Conservation (phyloP, 2,113 vertebrate genomes). For the Hippopotamus amphibius region DNA sequence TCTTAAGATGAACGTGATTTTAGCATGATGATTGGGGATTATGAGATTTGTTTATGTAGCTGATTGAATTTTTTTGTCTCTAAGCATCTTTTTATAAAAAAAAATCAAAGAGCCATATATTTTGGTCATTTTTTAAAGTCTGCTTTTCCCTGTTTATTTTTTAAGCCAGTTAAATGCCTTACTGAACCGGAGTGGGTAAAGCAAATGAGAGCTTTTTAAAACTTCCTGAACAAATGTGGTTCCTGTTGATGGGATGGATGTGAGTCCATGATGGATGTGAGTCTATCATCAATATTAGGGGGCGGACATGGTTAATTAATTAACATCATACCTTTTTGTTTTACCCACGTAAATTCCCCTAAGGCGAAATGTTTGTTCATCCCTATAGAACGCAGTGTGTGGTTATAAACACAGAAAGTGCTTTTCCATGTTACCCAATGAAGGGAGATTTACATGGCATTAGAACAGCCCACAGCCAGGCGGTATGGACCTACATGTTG, state of each 20-base stretch:
- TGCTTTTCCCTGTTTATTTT: not conserved
- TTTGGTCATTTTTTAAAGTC: not conserved
- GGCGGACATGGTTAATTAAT: not conserved
- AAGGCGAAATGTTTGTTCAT: not conserved
- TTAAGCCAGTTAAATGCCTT: not conserved
- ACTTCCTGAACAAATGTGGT: not conserved
- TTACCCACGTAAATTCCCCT: not conserved
- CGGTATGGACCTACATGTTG: too few species aligned
- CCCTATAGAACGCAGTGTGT: not conserved
- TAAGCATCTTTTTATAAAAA: not conserved
- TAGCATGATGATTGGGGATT: not conserved
- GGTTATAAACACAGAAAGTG: not conserved
- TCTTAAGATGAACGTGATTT: constrained; percentile 14
- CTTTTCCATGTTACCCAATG: not conserved
- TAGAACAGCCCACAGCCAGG: not conserved
- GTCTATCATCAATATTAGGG: not conserved
- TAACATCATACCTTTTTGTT: not conserved
- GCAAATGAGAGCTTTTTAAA: not conserved
- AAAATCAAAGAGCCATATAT: not conserved
- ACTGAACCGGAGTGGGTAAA: not conserved
- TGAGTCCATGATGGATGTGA: not conserved
- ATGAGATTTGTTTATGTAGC: not conserved
- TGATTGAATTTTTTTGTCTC: not conserved
- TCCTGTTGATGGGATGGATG: not conserved
- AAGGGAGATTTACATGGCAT: not conserved